Conservation (phyloP, 1,140 invertebrate species). For the Cyclina sinensis region DNA sequence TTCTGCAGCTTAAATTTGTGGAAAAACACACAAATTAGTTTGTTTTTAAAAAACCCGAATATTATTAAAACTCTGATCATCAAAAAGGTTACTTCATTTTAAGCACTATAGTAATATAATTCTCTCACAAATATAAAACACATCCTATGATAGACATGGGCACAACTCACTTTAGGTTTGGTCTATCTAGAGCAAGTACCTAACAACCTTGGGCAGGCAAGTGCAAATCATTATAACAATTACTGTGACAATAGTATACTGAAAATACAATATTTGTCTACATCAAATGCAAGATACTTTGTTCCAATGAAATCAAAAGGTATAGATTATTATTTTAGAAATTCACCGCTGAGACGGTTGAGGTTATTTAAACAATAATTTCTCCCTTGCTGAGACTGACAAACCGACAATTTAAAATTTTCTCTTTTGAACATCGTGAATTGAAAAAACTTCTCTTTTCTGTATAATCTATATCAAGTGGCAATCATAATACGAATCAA, state of each 20-base stretch:
- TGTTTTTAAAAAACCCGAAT: no score
- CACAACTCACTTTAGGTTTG: no score
- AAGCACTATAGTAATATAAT: no score
- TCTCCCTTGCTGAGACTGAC: constrained; percentile 8
- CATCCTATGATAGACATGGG: no score
- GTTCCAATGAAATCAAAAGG: constrained; percentile 4
- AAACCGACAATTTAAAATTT: constrained; percentile 9
- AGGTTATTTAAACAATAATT: constrained; percentile 39
- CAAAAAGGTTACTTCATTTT: no score
- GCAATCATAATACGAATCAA: not conserved
- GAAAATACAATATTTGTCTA: not conserved
- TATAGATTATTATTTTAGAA: not conserved
- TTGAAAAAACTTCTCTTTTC: not conserved
- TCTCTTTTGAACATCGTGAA: constrained; percentile 27
- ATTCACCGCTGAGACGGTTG: not conserved
- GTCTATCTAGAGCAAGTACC: no score
- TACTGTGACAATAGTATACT: not conserved
- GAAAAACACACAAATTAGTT: no score
- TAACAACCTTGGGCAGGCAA: not conserved
- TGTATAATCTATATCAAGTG: constrained; percentile 9
- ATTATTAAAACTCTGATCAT: no score
- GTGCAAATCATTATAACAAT: constrained; percentile 11
- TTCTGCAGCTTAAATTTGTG: no score
- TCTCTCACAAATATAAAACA: no score
- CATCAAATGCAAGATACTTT: constrained; percentile 10